A percentile compares a stretch with the other conserved stretches of the same genome.
These are phyloP conservation scores for Camponotus fellah DNA, from an alignment of 2,888 invertebrate species.

Conservation along the genomic window DNA sequence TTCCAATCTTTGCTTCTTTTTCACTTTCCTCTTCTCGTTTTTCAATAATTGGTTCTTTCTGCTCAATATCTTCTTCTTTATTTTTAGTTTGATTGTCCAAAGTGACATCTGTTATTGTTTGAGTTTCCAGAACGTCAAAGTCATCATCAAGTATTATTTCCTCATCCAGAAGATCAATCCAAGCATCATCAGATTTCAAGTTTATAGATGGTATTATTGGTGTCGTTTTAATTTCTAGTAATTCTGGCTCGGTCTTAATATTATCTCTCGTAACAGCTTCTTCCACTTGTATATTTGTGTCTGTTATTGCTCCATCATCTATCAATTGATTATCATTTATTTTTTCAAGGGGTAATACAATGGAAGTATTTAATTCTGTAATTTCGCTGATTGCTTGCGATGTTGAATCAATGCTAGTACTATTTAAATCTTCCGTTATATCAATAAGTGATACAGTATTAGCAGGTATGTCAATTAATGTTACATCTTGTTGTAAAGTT, in stretches of 20 bases:
- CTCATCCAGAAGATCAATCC: conserved; percentile 80
- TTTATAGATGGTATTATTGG: conserved; percentile 52
- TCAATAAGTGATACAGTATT: background rate
- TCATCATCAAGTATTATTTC: conserved; percentile 77
- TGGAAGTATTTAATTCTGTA: background rate
- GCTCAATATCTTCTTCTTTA: conserved; percentile 9
- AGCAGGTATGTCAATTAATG: background rate
- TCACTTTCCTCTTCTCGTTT: background rate
- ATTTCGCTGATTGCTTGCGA: background rate
- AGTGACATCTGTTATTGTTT: conserved; percentile 21
- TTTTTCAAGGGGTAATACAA: background rate
- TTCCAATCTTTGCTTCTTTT: conserved; percentile 43
- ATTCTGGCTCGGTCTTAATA: background rate
- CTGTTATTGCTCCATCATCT: background rate
- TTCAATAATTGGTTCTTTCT: background rate
- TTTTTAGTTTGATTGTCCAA: conserved; percentile 14
- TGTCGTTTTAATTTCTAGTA: background rate
- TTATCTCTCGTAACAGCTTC: conserved; percentile 1
- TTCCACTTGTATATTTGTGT: background rate
- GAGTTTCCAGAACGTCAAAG: conserved; percentile 44
- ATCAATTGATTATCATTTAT: background rate
- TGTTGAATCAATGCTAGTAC: background rate
- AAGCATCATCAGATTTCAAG: conserved; percentile 74
- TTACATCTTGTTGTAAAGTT: background rate
- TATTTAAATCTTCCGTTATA: conserved; percentile 4